phyloP scores from a whole-genome alignment of 2,888 invertebrate species.

The Tetragonula carbonaria region DNA sequence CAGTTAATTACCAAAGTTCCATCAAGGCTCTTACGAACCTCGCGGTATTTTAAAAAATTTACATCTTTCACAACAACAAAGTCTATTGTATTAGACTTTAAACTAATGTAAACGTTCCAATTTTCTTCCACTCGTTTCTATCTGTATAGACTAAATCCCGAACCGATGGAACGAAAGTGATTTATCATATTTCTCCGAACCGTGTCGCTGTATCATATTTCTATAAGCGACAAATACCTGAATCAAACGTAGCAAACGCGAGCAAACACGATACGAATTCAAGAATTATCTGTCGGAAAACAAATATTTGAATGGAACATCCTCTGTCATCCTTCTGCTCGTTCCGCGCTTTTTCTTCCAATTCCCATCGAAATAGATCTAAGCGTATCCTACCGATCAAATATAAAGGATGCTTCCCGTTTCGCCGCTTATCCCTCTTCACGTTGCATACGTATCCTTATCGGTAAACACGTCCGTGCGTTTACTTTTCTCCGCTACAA shows the following conservation, averaged over 20 bases:
- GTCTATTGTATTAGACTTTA: too few relatives aligned
- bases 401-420: slow-evolving; percentile 42
- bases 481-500: slow-evolving; percentile 33
- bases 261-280: neutral
- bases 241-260: slow-evolving; percentile 20
- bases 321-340: neutral
- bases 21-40: too few relatives aligned
- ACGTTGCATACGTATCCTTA: neutral
- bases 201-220: slow-evolving; percentile 2
- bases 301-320: slow-evolving; percentile 47
- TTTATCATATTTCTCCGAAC: neutral
- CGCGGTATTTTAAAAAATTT: neutral
- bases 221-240: slow-evolving; percentile 15
- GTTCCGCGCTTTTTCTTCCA: slow-evolving; percentile 3
- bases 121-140: too few relatives aligned
- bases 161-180: neutral
- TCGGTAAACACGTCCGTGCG: neutral
- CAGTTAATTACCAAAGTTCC: neutral
- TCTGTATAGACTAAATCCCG: neutral
- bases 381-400: slow-evolving; percentile 49
- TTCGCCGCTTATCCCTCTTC: slow-evolving; percentile 28
- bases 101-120: neutral
- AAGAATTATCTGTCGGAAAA: slow-evolving; percentile 31
- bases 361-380: slow-evolving; percentile 38
- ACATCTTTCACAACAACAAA: neutral